Percentiles rank a stretch among this genome's conserved stretches.
phyloP scores from a whole-genome alignment of 1,140 invertebrate genomes.

The Drosophila carrolli region DNA sequence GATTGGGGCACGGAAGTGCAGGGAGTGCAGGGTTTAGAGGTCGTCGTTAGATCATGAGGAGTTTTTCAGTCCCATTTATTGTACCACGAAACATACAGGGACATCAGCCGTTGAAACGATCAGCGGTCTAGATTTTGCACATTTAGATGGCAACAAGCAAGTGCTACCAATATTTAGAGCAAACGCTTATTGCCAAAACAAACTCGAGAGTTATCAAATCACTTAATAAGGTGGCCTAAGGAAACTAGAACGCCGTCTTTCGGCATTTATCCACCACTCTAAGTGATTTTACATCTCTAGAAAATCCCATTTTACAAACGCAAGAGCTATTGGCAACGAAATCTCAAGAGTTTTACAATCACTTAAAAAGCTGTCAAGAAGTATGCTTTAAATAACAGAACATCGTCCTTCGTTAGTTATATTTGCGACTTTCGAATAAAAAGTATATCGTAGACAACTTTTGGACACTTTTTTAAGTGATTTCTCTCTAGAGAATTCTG shows the following conservation, averaged over 20 bases:
- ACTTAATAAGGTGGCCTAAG: no score
- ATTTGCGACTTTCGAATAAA: background rate
- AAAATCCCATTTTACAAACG: no score
- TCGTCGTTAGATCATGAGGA: background rate
- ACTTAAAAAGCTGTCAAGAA: background rate
- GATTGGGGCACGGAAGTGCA: constrained; percentile 4
- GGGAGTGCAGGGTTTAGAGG: no score
- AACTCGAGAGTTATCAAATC: no score
- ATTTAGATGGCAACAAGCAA: background rate
- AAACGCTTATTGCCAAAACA: no score
- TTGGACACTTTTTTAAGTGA: background rate
- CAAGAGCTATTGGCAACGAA: background rate
- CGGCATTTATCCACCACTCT: no score
- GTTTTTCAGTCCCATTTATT: background rate
- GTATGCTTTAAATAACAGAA: background rate
- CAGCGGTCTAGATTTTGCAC: background rate
- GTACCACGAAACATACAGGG: background rate
- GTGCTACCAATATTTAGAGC: no score
- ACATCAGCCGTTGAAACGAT: background rate
- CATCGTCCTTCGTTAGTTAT: background rate
- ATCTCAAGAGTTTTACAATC: background rate
- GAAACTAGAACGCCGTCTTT: no score
- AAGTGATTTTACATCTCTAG: no score
- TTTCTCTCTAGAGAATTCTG: background rate
- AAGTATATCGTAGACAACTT: background rate